Conservation (phyloP, 1,140 invertebrate genomes). For the Xylocopa sonorina region DNA sequence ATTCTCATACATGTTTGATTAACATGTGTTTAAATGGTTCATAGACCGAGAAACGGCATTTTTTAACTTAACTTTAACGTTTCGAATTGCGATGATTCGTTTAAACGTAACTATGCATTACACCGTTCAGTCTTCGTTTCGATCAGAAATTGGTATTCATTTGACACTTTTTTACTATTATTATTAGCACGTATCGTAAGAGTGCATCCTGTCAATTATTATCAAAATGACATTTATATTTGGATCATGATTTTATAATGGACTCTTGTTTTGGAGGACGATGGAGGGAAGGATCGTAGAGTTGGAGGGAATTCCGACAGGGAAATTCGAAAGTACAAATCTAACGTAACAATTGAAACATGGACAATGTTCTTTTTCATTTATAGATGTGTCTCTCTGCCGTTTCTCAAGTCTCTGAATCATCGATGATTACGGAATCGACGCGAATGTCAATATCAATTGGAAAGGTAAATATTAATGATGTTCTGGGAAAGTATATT, state of each 20-base stretch:
- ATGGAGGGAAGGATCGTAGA: background rate
- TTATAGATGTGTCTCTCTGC: constrained; percentile 25
- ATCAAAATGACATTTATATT: constrained; percentile 13
- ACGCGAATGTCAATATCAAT: constrained; percentile 66
- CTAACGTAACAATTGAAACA: background rate
- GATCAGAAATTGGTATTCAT: background rate
- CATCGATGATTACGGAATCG: constrained; percentile 45
- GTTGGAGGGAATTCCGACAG: background rate
- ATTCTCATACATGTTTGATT: constrained; percentile 31
- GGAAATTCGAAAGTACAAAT: constrained; percentile 16
- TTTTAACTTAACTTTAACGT: background rate
- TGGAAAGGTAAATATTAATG: constrained; percentile 40
- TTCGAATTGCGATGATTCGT: background rate
- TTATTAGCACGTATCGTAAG: background rate
- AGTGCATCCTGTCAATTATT: constrained; percentile 52
- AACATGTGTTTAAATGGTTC: constrained; percentile 47
- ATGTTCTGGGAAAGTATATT: constrained; percentile 27
- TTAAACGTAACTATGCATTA: background rate
- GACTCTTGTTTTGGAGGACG: background rate
- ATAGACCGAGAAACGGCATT: constrained; percentile 46
- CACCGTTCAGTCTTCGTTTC: background rate
- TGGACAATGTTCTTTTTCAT: background rate
- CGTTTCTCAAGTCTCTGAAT: constrained; percentile 63
- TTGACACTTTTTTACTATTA: background rate
- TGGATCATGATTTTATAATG: background rate